Evolutionary conservation across 2,888 invertebrate species (phyloP), one percentile per base, ranked within the genome.

Genomic region (Perithous albicinctus): DNA sequence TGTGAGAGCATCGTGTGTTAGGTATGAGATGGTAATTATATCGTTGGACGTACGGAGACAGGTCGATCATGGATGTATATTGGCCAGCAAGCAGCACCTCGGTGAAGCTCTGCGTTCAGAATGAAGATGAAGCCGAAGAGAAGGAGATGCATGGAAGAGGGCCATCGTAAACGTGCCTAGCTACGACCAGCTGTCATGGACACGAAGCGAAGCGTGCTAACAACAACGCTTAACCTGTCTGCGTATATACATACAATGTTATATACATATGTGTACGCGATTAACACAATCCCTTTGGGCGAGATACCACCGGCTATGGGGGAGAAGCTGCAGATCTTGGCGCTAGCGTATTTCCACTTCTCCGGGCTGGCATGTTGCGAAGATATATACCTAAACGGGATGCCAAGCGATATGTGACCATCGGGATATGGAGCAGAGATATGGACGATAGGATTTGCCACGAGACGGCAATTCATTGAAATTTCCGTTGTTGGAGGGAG

Each of bases 261-360:
- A n/a, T 35, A 43, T 56, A 29, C 41, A 59, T 43, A 59, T 56
- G 18, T 84, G 54, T 35, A 64, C 75, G 79, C 74, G 84, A 85
- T 85, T 84, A 85, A 84, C 82, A 79, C 80, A 84, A 85, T 84
- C 84, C 82, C 82, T 83, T 69, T 73, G 64, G 83, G 74, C 61
- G 54, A 82, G 83, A 80, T 84, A 83, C 80, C 82, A 76, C 67
- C 46, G 76, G 81, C 78, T 77, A 67, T 67, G 12, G 69, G 59
- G 72, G 63, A 75, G 77, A 75, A 0, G 56, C 18, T 15, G 6
- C 29, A 48, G 51, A 46, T 74, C 73, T 73, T 48, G 20, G 38
- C 23, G 38, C 38, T 51, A 38, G 59, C 18, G 23, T 15, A 10
- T 38, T 54, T 38, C 20, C 23, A 15, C 54, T 54, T n/a, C 54